Base-by-base conservation (phyloP, 2,888 invertebrate genomes). In the Nomada flava region DNA sequence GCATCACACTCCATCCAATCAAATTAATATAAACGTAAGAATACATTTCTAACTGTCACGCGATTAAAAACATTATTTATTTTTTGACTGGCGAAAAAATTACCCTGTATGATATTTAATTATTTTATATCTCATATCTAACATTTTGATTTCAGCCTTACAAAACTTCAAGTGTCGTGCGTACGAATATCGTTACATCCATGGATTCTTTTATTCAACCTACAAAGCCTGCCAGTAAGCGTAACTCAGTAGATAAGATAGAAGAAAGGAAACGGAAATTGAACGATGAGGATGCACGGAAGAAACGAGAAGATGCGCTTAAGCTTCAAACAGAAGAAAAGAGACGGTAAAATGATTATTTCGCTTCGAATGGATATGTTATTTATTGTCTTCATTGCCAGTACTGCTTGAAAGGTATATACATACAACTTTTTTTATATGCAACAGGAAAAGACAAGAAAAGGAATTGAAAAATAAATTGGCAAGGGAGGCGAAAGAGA, bases 221-320 rank as follows among this genome's bases (percentile, higher is more conserved):
- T 92, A 0, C 94, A 93, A 47, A 92, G 94, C 0, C 94, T 2
- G 79, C 89, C 0, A 87, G 82, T 7, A 93, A 92, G 86, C 79
- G 84, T 4, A 90, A 79, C 71, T 91, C 91, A 13, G 50, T 77
- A 2, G 93, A 93, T 11, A 92, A 89, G 83, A 59, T 85, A 11
- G 84, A 94, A 1, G 93, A 91, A 0, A 95, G 95, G 44, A 92
- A 79, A 63, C 91, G 91, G 4, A 91, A 90, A 79, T 76, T 90
- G 86, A 79, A 94, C 85, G 91, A 93, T 55, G 95, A 95, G 74
- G 95, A 95, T 72, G 95, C 95, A 0, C 91, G 94, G 70, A 94
- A 93, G 86, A 96, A 96, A 92, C 95, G 95, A 71, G 96, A 96
- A 36, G 96, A 95, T 3, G 87, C 95, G 72, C 88, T 96, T 18